Percentiles rank a stretch among this genome's conserved stretches.
These are phyloP conservation scores for Schizopygopsis malacanthus DNA, from an alignment of 2,797 vertebrate species.

Conservation along the genomic window DNA sequence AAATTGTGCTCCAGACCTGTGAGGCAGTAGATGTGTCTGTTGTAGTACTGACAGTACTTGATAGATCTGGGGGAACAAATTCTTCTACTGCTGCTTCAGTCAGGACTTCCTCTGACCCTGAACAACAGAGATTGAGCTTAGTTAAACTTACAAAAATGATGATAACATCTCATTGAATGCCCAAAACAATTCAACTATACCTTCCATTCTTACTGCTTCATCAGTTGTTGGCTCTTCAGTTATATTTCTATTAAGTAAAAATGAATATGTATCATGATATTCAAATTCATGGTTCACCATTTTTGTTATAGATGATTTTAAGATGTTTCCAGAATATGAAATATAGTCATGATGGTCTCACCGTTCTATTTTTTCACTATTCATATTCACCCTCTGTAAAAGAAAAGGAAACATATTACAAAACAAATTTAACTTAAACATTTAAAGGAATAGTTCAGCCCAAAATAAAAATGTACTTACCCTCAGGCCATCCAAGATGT, in stretches of 20 bases:
- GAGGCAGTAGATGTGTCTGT: constrained; percentile 64
- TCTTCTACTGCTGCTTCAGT: constrained; percentile 19
- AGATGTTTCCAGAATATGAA: not conserved
- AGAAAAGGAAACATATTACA: constrained; percentile 17
- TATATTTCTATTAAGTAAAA: constrained; percentile 55
- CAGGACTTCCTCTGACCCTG: constrained; percentile 34
- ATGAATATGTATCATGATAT: not conserved
- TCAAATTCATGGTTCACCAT: not conserved
- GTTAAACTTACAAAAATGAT: not conserved
- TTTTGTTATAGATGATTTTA: not conserved
- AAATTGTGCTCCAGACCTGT: constrained; percentile 9
- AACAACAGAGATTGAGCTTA: constrained; percentile 21
- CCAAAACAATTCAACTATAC: not conserved
- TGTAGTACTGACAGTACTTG: constrained; percentile 53
- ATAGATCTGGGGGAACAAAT: constrained; percentile 56
- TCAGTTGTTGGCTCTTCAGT: constrained; percentile 46
- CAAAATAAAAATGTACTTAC: not conserved
- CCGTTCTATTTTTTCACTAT: constrained; percentile 63
- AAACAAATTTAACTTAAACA: not conserved
- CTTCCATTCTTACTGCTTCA: constrained; percentile 54
- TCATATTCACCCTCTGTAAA: constrained; percentile 74
- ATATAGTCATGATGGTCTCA: constrained; percentile 50
- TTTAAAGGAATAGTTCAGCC: not conserved
- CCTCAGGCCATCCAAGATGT: not conserved
- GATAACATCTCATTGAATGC: not conserved